Evolutionary conservation across 1,140 invertebrate genomes (phyloP).

Genomic region (Trichonephila inaurata): DNA sequence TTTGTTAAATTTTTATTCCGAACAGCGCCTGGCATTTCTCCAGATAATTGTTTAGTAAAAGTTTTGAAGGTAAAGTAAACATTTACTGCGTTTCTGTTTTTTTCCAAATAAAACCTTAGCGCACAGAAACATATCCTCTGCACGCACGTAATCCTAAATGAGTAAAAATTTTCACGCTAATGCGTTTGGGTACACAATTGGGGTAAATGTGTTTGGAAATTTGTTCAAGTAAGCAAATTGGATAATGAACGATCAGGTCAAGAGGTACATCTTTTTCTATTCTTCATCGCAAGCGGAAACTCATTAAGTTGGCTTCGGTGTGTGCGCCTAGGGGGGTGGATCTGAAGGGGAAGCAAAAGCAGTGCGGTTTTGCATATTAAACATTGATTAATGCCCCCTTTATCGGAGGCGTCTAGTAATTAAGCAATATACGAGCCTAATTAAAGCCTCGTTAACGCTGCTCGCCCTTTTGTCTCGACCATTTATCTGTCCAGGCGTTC

Average conservation of each 20-base stretch:
- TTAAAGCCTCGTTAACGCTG: conserved; percentile 73
- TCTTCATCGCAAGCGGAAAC: conserved; percentile 27
- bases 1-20: conserved; percentile 24
- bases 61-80: conserved; percentile 12
- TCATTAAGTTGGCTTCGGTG: conserved; percentile 53
- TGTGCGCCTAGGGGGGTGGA: neutral
- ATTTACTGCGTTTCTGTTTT: neutral
- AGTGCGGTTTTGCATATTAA: conserved; percentile 75
- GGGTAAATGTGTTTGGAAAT: conserved; percentile 34
- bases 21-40: conserved; percentile 16
- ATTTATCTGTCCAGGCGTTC: conserved; percentile 61
- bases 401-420: conserved; percentile 73
- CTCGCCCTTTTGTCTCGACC: conserved; percentile 66
- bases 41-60: conserved; percentile 39
- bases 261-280: conserved; percentile 65
- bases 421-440: conserved; percentile 68
- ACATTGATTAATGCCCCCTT: conserved; percentile 69
- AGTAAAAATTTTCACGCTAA: conserved; percentile 25
- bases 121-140: neutral
- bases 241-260: conserved; percentile 67
- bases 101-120: neutral
- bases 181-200: neutral
- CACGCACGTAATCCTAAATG: neutral
- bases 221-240: conserved; percentile 56
- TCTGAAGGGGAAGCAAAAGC: neutral